These are phyloP conservation scores for Oncorhynchus keta DNA, from an alignment of 2,113 vertebrate species.

Conservation along the genomic window DNA sequence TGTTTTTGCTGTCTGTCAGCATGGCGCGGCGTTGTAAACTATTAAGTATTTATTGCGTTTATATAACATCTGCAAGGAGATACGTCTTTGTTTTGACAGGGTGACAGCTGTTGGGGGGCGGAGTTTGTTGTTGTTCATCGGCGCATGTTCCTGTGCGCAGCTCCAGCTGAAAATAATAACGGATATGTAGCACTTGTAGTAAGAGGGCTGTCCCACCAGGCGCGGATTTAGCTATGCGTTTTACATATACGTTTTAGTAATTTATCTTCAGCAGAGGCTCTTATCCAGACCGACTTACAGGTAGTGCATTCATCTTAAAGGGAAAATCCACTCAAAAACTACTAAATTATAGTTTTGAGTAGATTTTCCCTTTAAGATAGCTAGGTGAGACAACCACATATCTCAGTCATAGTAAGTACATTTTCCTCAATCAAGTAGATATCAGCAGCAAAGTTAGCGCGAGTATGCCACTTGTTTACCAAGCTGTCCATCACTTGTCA, in stretches of 20 bases:
- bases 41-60: slow-evolving; percentile 34
- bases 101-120: slow-evolving; percentile 86
- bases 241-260: too few relatives aligned
- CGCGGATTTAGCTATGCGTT: neutral
- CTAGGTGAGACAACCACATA: too few relatives aligned
- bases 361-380: too few relatives aligned
- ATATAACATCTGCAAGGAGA: slow-evolving; percentile 42
- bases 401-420: too few relatives aligned
- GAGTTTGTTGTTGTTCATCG: slow-evolving; percentile 70
- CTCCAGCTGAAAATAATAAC: slow-evolving; percentile 37
- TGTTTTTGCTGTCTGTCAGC: slow-evolving; percentile 17
- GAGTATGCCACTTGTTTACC: neutral
- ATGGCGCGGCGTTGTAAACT: neutral
- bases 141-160: slow-evolving; percentile 59
- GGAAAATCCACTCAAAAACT: too few relatives aligned
- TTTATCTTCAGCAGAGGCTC: too few relatives aligned
- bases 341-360: too few relatives aligned
- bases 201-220: neutral
- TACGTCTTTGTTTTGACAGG: slow-evolving; percentile 87
- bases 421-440: too few relatives aligned
- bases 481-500: too few relatives aligned
- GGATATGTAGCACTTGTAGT: neutral
- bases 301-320: too few relatives aligned
- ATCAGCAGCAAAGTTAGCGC: too few relatives aligned
- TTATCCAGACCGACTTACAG: too few relatives aligned